Evolutionary conservation across 2,888 invertebrate species (phyloP).

Genomic region (Andrena bucephala): DNA sequence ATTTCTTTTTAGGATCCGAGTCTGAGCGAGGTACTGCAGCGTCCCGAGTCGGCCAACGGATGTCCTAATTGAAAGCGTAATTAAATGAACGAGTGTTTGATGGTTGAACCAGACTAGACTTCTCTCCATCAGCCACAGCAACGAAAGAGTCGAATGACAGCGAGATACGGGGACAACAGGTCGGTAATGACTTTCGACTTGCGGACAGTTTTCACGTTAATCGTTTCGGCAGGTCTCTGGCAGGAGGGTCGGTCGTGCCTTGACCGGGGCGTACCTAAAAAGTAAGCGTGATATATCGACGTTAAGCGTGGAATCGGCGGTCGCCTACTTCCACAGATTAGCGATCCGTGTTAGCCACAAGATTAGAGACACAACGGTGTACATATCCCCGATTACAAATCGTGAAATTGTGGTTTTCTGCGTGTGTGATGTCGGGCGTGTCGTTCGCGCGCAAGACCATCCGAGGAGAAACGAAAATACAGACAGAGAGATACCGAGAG

Average conservation of each 20-base stretch:
- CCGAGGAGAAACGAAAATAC: conserved; percentile 32
- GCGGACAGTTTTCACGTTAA: conserved; percentile 49
- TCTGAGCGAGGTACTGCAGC: background rate
- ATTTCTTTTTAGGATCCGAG: conserved; percentile 45
- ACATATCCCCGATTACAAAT: conserved; percentile 31
- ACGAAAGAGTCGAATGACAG: conserved; percentile 30
- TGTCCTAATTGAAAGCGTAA: conserved; percentile 2
- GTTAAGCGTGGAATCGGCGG: conserved; percentile 62
- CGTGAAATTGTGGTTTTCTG: conserved; percentile 36
- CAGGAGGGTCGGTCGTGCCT: conserved; percentile 49
- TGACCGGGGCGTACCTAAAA: conserved; percentile 57
- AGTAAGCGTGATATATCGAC: conserved; percentile 65
- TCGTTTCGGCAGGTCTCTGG: conserved; percentile 45
- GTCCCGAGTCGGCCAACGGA: background rate
- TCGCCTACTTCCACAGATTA: conserved; percentile 65
- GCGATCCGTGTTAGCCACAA: conserved; percentile 72
- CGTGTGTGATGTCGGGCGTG: conserved; percentile 37
- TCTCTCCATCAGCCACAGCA: conserved; percentile 2
- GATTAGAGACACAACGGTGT: conserved; percentile 51
- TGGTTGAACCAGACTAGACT: background rate
- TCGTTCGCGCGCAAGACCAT: conserved; percentile 42
- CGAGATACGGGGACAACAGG: conserved; percentile 12
- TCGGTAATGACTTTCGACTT: conserved; percentile 69
- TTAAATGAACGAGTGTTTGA: background rate
- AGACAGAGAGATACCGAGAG: background rate